Evolutionary conservation across 2,888 invertebrate species (phyloP).

Genomic region (Troilus luridus): DNA sequence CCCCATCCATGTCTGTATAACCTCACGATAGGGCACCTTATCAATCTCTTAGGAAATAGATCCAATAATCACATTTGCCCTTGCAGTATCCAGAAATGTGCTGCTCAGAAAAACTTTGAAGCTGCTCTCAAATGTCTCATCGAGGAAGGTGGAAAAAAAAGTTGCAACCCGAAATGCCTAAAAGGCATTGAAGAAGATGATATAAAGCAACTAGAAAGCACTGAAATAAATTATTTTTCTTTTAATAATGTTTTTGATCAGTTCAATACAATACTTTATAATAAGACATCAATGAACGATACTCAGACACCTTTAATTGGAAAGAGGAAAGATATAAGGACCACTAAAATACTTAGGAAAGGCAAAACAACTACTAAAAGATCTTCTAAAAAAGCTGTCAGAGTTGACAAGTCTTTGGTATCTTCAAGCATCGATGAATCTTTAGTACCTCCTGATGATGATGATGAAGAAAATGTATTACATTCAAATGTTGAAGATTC

Average conservation of each 20-base stretch:
- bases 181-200: constrained; percentile 26
- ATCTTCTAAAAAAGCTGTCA: neutral
- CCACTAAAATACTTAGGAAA: neutral
- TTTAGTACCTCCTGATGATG: neutral
- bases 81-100: neutral
- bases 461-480: neutral
- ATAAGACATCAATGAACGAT: neutral
- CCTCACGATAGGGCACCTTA: neutral
- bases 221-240: constrained; percentile 7
- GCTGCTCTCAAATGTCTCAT: neutral
- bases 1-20: constrained; percentile 4
- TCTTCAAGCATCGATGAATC: neutral
- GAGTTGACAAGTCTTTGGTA: neutral
- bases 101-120: neutral
- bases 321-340: neutral
- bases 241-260: neutral
- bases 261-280: neutral
- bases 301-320: neutral
- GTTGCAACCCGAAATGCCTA: neutral
- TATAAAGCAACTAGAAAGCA: neutral
- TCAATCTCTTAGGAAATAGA: neutral
- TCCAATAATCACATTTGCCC: neutral
- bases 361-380: neutral
- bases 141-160: neutral
- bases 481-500: neutral